Evolutionary conservation across 2,797 vertebrate species (phyloP).

Genomic region (Hybognathus amarus): DNA sequence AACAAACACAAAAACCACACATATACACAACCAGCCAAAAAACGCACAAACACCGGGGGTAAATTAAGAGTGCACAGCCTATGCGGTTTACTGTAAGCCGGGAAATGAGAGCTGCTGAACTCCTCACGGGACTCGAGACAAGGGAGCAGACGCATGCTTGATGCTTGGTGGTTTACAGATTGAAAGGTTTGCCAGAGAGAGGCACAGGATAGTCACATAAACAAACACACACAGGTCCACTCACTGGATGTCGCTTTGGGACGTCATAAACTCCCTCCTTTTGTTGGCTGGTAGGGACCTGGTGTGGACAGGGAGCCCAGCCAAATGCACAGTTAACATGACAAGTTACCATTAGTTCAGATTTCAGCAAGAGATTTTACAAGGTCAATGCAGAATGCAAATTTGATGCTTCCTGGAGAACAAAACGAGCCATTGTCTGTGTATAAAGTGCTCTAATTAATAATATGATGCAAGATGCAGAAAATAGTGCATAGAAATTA

Average conservation of each 20-base stretch:
- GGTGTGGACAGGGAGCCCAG: constrained; percentile 67
- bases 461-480: background rate
- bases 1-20: constrained; percentile 44
- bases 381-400: constrained; percentile 21
- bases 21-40: constrained; percentile 31
- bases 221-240: constrained; percentile 83
- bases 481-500: background rate
- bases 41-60: constrained; percentile 20
- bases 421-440: background rate
- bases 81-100: constrained; percentile 26
- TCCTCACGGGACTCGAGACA: constrained; percentile 14
- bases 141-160: constrained; percentile 2
- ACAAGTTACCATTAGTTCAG: constrained; percentile 61
- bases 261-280: constrained; percentile 99
- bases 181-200: constrained; percentile 80
- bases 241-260: constrained; percentile 99
- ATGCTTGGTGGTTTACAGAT: constrained; percentile 44
- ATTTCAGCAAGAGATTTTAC: constrained; percentile 52
- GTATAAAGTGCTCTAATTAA: constrained; percentile 11
- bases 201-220: constrained; percentile 73
- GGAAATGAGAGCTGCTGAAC: constrained; percentile 23
- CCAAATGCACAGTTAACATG: constrained; percentile 73
- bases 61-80: background rate
- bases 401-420: constrained; percentile 4
- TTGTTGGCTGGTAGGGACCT: constrained; percentile 99